A percentile compares a stretch with the other conserved stretches of the same genome.
These are phyloP conservation scores for Drosophila navojoa DNA, from an alignment of 1,140 invertebrate genomes.

Conservation along the genomic window DNA sequence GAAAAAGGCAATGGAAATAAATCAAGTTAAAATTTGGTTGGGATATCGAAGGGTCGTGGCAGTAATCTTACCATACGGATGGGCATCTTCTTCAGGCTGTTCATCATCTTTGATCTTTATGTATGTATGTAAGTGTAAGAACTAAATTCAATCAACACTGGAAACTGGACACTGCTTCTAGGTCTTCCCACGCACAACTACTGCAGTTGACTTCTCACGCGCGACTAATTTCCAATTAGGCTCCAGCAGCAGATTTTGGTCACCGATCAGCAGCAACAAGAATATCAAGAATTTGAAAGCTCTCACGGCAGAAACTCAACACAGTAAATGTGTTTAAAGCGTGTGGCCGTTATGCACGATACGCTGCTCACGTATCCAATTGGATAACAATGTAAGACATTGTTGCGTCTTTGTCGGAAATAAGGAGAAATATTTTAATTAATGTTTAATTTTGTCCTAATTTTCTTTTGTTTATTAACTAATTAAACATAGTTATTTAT, in stretches of 20 bases:
- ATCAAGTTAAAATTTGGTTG: slow-evolving; percentile 21
- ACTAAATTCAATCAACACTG: slow-evolving; percentile 25
- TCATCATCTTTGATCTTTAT: slow-evolving; percentile 65
- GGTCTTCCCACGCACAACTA: slow-evolving; percentile 36
- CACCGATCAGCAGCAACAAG: slow-evolving; percentile 33
- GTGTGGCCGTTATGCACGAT: slow-evolving; percentile 11
- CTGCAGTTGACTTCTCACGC: slow-evolving; percentile 57
- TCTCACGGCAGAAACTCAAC: slow-evolving; percentile 39
- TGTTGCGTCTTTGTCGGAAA: no score
- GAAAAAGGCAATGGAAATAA: slow-evolving; percentile 12
- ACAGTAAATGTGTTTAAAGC: slow-evolving; percentile 17
- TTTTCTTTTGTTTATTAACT: no score
- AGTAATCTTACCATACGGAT: slow-evolving; percentile 73
- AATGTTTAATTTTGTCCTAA: no score
- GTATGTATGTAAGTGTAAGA: slow-evolving; percentile 21
- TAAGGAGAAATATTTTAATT: no score
- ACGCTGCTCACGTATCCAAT: no score
- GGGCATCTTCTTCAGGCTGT: slow-evolving; percentile 79
- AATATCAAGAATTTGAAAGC: slow-evolving; percentile 63
- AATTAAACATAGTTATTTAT: no score
- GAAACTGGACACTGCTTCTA: slow-evolving; percentile 37
- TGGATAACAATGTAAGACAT: no score
- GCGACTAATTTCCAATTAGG: slow-evolving; percentile 63
- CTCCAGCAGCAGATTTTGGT: slow-evolving; percentile 55
- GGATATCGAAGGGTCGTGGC: slow-evolving; percentile 27